phyloP scores from a whole-genome alignment of 2,113 vertebrate species.

The Monarcha castaneiventris region DNA sequence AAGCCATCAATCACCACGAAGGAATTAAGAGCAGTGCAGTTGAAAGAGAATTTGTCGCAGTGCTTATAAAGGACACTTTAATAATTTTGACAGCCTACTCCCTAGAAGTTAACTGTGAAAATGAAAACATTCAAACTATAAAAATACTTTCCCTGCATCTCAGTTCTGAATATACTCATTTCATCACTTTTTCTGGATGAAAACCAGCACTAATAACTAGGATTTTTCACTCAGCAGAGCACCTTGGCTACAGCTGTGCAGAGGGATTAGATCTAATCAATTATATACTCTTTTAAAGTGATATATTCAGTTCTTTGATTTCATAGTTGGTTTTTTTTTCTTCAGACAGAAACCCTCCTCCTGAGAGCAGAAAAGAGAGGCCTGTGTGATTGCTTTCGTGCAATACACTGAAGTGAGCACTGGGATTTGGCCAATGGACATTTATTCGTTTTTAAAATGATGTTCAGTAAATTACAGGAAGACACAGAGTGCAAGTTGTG shows the following conservation, averaged over 20 bases:
- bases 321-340: neutral
- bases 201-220: neutral
- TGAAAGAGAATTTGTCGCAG: neutral
- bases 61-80: neutral
- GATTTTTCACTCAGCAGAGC: conserved; percentile 38
- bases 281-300: neutral
- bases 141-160: neutral
- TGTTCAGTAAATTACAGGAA: conserved; percentile 9
- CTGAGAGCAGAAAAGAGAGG: conserved; percentile 88
- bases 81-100: conserved; percentile 1
- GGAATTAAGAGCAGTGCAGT: neutral
- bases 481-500: neutral
- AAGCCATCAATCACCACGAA: neutral
- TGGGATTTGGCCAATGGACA: conserved; percentile 24
- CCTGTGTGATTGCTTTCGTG: conserved; percentile 88
- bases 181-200: conserved; percentile 1
- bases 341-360: conserved; percentile 89
- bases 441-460: neutral
- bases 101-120: conserved; percentile 18
- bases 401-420: conserved; percentile 75
- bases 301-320: conserved; percentile 23
- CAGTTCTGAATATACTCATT: neutral
- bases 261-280: conserved; percentile 22
- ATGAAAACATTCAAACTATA: conserved; percentile 2
- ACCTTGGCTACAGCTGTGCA: neutral